Percentiles rank a stretch among this genome's conserved stretches.
These are phyloP conservation scores for Athalia cordata DNA, from an alignment of 2,888 invertebrate genomes.

Conservation along the genomic window DNA sequence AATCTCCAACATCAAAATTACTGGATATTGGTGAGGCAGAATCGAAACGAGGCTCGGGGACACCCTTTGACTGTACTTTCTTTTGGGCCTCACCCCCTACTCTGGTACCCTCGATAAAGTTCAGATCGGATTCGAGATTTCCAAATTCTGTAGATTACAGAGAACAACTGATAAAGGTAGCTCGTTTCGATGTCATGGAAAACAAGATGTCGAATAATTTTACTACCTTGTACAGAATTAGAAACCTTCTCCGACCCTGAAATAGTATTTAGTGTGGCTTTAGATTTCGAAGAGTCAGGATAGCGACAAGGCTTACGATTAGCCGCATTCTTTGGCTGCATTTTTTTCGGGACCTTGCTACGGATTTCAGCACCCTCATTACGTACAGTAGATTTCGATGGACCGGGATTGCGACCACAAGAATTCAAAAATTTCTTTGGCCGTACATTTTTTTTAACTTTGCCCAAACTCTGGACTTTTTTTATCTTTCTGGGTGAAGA, in stretches of 20 bases:
- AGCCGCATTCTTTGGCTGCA: background rate
- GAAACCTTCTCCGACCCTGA: background rate
- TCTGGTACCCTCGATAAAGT: constrained; percentile 1
- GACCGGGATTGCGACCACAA: background rate
- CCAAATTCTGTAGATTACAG: too few relatives aligned
- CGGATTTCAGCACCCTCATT: background rate
- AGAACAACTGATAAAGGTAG: too few relatives aligned
- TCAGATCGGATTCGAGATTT: too few relatives aligned
- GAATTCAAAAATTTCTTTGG: background rate
- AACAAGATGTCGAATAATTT: too few relatives aligned
- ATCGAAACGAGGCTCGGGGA: background rate
- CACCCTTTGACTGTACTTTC: background rate
- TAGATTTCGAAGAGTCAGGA: background rate
- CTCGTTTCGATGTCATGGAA: too few relatives aligned
- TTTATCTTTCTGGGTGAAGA: background rate
- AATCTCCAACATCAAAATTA: constrained; percentile 15
- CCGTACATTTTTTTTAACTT: background rate
- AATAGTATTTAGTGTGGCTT: background rate
- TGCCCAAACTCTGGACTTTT: background rate
- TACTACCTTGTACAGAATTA: too few relatives aligned
- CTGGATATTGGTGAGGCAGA: constrained; percentile 5
- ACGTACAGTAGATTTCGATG: background rate
- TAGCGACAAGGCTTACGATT: background rate
- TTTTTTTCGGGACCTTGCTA: background rate
- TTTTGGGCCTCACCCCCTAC: background rate